phyloP scores from a whole-genome alignment of 1,140 invertebrate species.

The Galleria mellonella region DNA sequence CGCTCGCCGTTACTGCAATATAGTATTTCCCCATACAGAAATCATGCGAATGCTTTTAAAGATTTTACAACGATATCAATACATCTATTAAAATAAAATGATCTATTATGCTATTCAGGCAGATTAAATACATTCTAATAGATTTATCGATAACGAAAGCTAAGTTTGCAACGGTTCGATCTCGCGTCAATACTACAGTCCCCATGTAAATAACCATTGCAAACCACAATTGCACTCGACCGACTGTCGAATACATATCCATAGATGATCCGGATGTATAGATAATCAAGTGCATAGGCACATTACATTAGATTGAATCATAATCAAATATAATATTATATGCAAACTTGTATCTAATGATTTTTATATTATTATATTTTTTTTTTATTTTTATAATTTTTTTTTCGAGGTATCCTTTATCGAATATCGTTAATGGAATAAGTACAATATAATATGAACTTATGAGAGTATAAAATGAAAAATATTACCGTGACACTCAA shows the following conservation, averaged over 20 bases:
- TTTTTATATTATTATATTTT: conserved; percentile 45
- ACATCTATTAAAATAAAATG: background rate
- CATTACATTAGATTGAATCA: conserved; percentile 67
- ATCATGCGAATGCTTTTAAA: conserved; percentile 5
- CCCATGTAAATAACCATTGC: conserved; percentile 23
- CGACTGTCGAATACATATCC: conserved; percentile 27
- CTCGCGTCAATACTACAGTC: conserved; percentile 15
- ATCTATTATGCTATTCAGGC: background rate
- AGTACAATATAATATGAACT: conserved; percentile 70
- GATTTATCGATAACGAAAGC: background rate
- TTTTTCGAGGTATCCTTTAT: conserved; percentile 64
- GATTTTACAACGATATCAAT: background rate
- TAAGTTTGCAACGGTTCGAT: conserved; percentile 6
- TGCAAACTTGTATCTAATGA: conserved; percentile 58
- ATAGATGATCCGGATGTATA: conserved; percentile 40
- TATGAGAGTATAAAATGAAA: conserved; percentile 57
- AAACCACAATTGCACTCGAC: conserved; percentile 13
- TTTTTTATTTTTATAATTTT: conserved; percentile 49
- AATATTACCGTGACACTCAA: conserved; percentile 43
- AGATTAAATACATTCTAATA: conserved; percentile 2
- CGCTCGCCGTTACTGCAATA: background rate
- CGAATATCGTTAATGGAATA: conserved; percentile 71
- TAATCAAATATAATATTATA: conserved; percentile 72
- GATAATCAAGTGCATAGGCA: conserved; percentile 60
- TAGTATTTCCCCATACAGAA: background rate